These are phyloP conservation scores for Girardinichthys multiradiatus DNA, from an alignment of 2,113 vertebrate species.

Conservation along the genomic window DNA sequence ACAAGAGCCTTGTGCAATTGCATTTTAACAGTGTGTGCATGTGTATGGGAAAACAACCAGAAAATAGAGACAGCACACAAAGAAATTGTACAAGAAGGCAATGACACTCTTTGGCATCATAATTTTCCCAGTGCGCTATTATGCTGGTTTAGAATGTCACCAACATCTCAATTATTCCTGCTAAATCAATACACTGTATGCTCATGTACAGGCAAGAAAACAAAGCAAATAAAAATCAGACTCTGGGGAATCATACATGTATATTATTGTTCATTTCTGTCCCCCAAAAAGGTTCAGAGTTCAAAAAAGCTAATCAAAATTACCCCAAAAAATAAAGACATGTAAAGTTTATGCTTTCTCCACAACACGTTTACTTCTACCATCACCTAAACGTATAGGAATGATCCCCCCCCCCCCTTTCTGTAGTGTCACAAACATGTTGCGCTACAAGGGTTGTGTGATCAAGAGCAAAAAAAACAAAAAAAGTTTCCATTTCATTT, in stretches of 20 bases:
- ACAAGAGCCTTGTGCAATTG: conserved; percentile 64
- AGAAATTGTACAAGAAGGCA: conserved; percentile 39
- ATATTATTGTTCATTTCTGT: neutral
- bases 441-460: conserved; percentile 70
- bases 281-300: neutral
- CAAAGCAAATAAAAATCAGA: conserved; percentile 2
- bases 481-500: conserved; percentile 23
- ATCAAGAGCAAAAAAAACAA: conserved; percentile 63
- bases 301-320: conserved; percentile 41
- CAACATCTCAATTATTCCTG: conserved; percentile 37
- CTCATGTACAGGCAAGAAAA: conserved; percentile 25
- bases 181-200: conserved; percentile 11
- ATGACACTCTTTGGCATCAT: conserved; percentile 79
- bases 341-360: conserved; percentile 16
- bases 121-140: conserved; percentile 46
- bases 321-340: conserved; percentile 9
- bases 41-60: conserved; percentile 34
- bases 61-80: conserved; percentile 29
- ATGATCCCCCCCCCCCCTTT: conserved; percentile 41
- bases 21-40: conserved; percentile 48
- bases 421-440: conserved; percentile 51
- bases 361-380: conserved; percentile 30
- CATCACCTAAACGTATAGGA: conserved; percentile 36
- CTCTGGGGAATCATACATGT: neutral
- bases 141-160: conserved; percentile 44